Percentiles rank a stretch among this genome's conserved stretches.
phyloP scores from a whole-genome alignment of 1,140 invertebrate species.

The Lepidurus apus region DNA sequence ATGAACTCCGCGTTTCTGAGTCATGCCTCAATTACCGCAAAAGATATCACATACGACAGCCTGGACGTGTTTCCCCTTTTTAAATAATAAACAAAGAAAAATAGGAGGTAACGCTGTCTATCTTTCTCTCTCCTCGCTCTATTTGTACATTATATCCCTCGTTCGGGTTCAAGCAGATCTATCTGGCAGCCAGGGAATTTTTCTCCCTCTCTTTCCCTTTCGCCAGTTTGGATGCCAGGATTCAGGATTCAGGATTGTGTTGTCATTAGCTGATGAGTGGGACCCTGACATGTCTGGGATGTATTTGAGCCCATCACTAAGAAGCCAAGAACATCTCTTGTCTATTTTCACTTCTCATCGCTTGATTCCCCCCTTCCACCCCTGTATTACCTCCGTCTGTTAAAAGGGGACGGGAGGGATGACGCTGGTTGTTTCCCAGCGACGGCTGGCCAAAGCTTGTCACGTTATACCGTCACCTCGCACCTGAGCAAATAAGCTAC shows the following conservation, averaged over 20 bases:
- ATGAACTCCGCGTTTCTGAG: too few relatives aligned
- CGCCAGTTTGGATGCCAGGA: not conserved
- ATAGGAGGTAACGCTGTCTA: too few relatives aligned
- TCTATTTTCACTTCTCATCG: constrained; percentile 13
- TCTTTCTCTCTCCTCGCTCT: too few relatives aligned
- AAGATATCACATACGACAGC: too few relatives aligned
- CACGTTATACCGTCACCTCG: not conserved
- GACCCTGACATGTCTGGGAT: not conserved
- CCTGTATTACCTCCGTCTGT: not conserved
- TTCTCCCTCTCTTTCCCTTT: not conserved
- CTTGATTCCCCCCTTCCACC: not conserved
- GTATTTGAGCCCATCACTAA: constrained; percentile 11
- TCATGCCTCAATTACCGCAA: too few relatives aligned
- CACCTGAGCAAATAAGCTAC: constrained; percentile 18
- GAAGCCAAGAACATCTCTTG: not conserved
- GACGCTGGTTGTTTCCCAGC: not conserved
- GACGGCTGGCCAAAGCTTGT: not conserved
- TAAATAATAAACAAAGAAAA: too few relatives aligned
- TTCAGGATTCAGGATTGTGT: not conserved
- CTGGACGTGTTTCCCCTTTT: too few relatives aligned
- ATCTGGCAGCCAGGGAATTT: not conserved
- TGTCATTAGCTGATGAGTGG: constrained; percentile 19
- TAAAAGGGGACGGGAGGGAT: not conserved
- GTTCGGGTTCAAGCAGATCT: too few relatives aligned
- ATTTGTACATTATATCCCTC: too few relatives aligned